Conservation (phyloP, 2,113 vertebrate species). For the Amazona guildingii region DNA sequence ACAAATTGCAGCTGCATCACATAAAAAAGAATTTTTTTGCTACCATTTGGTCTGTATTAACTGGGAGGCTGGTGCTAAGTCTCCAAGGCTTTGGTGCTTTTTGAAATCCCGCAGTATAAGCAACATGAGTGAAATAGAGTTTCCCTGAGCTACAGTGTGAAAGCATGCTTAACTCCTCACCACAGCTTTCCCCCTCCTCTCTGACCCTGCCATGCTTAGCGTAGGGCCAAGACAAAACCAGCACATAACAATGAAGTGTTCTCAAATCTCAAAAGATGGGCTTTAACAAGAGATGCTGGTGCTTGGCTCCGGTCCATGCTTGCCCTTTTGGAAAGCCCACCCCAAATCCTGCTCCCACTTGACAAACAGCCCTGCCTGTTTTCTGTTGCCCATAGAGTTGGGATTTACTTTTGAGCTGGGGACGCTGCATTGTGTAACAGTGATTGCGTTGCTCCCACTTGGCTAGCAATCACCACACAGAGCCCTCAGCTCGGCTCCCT, state of each 20-base stretch:
- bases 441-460: rapidly evolving
- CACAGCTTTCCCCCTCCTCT: background rate
- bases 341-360: background rate
- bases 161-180: background rate
- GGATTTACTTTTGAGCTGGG: background rate
- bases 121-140: background rate
- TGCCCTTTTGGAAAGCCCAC: background rate
- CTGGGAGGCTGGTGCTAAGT: background rate
- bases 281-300: background rate
- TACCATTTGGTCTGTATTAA: background rate
- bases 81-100: background rate
- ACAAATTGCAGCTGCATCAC: background rate
- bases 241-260: background rate
- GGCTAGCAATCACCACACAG: rapidly evolving
- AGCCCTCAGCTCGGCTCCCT: background rate
- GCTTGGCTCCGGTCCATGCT: background rate
- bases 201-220: background rate
- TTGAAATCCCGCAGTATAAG: background rate
- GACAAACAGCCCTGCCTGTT: background rate
- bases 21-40: background rate
- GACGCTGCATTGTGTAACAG: background rate
- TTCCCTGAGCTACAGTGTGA: background rate
- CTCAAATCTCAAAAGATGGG: background rate
- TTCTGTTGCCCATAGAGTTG: background rate
- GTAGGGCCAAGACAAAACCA: background rate